phyloP scores from a whole-genome alignment of 2,888 invertebrate genomes.

The Tetrapedia diversipes region DNA sequence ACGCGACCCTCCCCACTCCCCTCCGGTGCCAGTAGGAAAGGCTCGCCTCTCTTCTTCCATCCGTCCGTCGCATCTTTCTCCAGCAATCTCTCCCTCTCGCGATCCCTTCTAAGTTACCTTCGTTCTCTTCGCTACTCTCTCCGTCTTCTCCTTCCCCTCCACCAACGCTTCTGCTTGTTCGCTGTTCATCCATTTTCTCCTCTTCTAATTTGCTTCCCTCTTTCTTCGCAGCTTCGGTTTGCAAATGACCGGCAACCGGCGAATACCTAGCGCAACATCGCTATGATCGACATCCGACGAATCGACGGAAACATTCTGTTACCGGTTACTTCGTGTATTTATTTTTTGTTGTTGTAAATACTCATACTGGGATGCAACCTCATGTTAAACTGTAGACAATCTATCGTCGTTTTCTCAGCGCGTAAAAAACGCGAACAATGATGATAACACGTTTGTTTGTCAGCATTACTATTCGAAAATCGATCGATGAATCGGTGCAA shows the following conservation, averaged over 20 bases:
- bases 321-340: no score
- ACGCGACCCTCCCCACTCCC: conserved; percentile 25
- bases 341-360: not conserved
- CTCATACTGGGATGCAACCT: not conserved
- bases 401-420: no score
- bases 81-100: conserved; percentile 31
- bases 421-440: no score
- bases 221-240: conserved; percentile 20
- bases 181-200: no score
- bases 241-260: conserved; percentile 42
- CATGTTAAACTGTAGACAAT: not conserved
- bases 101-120: not conserved
- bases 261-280: no score
- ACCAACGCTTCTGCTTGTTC: no score
- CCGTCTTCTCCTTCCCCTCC: not conserved
- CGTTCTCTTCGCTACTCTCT: not conserved
- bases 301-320: no score
- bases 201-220: not conserved
- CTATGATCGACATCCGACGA: no score
- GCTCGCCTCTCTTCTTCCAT: conserved; percentile 30
- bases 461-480: no score
- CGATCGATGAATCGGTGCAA: no score
- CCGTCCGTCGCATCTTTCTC: conserved; percentile 41
- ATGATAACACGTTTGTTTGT: no score
- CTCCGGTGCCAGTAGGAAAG: conserved; percentile 23